Evolutionary conservation across 2,888 invertebrate species (phyloP).

Genomic region (Eupithecia inturbata): DNA sequence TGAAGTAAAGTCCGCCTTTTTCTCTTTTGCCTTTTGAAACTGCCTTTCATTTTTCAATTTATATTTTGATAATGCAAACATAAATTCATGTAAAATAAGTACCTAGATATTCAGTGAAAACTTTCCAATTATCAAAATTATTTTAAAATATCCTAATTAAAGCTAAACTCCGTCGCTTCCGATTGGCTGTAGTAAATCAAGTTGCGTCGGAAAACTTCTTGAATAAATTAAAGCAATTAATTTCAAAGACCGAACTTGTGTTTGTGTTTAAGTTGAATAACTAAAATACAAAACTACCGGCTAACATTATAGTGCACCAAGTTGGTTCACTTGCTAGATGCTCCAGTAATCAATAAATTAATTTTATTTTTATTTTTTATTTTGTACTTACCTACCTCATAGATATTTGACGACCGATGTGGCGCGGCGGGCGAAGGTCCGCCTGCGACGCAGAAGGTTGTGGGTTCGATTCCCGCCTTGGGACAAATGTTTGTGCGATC

Average conservation of each 20-base stretch:
- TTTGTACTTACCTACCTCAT: too few species aligned
- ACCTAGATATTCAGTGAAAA: too few species aligned
- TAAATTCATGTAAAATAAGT: too few species aligned
- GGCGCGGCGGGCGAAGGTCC: too few species aligned
- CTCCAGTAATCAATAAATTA: neutral
- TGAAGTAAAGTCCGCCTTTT: neutral
- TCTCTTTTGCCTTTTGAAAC: neutral
- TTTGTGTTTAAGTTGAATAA: constrained; percentile 25
- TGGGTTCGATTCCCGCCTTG: too few species aligned
- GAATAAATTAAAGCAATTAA: constrained; percentile 52
- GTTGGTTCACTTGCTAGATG: neutral
- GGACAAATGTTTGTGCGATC: too few species aligned
- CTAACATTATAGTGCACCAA: constrained; percentile 23
- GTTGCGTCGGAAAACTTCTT: constrained; percentile 43
- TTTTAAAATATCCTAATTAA: constrained; percentile 10
- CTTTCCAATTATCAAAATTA: neutral
- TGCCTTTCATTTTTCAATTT: too few species aligned
- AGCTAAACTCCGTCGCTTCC: constrained; percentile 6
- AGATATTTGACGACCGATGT: too few species aligned
- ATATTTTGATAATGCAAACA: too few species aligned
- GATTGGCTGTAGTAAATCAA: constrained; percentile 37
- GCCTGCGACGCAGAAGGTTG: too few species aligned
- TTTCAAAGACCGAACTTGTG: constrained; percentile 37
- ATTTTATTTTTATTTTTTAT: too few species aligned
- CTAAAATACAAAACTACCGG: constrained; percentile 25